Percentiles rank a stretch among this genome's conserved stretches.
Conservation (phyloP, 2,888 invertebrate genomes). For the Mythimna lalbum region DNA sequence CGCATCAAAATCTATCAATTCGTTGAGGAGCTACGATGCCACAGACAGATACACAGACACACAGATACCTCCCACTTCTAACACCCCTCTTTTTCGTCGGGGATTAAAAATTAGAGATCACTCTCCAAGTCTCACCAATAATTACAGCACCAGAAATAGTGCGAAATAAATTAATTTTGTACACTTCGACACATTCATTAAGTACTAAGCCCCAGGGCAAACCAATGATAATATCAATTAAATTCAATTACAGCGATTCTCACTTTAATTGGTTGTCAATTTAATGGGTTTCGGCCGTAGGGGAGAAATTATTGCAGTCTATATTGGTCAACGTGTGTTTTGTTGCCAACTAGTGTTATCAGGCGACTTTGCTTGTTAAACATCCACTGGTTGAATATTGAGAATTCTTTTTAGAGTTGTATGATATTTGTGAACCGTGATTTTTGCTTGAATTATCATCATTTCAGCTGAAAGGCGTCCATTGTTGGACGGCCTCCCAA, state of each 20-base stretch:
- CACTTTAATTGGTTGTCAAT: slow-evolving; percentile 48
- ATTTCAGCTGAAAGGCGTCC: too few species aligned
- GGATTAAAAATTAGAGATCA: too few species aligned
- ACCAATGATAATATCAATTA: slow-evolving; percentile 46
- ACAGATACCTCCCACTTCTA: too few species aligned
- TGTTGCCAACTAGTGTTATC: neutral
- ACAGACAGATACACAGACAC: too few species aligned
- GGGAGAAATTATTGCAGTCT: slow-evolving; percentile 8
- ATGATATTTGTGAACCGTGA: neutral
- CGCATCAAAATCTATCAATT: too few species aligned
- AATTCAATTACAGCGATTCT: slow-evolving; percentile 48
- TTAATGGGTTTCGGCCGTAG: slow-evolving; percentile 28
- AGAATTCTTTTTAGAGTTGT: too few species aligned
- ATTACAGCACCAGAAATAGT: neutral
- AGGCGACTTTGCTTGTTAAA: neutral
- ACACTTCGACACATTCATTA: slow-evolving; percentile 29
- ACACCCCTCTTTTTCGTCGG: too few species aligned
- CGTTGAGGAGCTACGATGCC: too few species aligned
- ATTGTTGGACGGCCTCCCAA: too few species aligned
- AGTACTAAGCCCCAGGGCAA: slow-evolving; percentile 20
- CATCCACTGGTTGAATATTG: neutral
- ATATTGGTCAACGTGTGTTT: neutral
- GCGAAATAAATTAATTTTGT: slow-evolving; percentile 7
- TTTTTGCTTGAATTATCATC: neutral
- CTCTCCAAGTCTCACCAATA: neutral